These are phyloP conservation scores for Notolepis coatsorum DNA, from an alignment of 2,797 vertebrate species.

Conservation along the genomic window DNA sequence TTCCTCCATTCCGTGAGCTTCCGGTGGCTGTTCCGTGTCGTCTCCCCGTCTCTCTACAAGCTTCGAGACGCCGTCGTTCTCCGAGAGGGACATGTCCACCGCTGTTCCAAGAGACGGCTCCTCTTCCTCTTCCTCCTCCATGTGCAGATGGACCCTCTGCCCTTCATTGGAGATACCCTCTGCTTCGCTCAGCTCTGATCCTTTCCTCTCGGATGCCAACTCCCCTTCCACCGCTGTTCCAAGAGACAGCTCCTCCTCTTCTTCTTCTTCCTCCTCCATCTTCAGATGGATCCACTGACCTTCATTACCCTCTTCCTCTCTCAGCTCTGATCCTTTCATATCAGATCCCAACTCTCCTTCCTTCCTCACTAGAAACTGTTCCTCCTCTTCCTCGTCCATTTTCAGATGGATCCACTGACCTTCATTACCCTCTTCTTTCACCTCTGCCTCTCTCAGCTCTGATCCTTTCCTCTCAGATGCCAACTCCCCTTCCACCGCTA, in stretches of 20 bases:
- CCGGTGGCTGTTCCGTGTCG: neutral
- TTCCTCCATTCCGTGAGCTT: slow-evolving; percentile 14
- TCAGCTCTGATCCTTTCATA: neutral
- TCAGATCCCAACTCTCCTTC: too few species aligned
- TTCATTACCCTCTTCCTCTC: too few species aligned
- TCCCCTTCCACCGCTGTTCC: too few species aligned
- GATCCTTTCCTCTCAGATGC: neutral
- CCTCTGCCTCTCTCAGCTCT: neutral
- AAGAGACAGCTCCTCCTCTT: neutral
- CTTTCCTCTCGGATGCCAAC: neutral
- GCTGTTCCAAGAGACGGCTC: neutral
- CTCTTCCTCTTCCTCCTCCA: slow-evolving; percentile 3
- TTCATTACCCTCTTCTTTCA: slow-evolving; percentile 12
- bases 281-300: too few species aligned
- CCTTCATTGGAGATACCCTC: slow-evolving; percentile 11
- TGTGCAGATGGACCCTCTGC: neutral
- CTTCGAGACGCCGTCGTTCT: neutral
- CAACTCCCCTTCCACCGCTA: neutral
- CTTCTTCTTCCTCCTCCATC: too few species aligned
- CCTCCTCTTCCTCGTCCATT: too few species aligned
- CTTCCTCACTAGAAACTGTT: too few species aligned
- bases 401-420: neutral
- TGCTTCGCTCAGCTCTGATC: neutral
- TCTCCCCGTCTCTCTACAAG: neutral
- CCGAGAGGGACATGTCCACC: neutral